A percentile compares a stretch with the other conserved stretches of the same genome.
Evolutionary conservation across 2,113 vertebrate species (phyloP).

Genomic region (Oplegnathus fasciatus): DNA sequence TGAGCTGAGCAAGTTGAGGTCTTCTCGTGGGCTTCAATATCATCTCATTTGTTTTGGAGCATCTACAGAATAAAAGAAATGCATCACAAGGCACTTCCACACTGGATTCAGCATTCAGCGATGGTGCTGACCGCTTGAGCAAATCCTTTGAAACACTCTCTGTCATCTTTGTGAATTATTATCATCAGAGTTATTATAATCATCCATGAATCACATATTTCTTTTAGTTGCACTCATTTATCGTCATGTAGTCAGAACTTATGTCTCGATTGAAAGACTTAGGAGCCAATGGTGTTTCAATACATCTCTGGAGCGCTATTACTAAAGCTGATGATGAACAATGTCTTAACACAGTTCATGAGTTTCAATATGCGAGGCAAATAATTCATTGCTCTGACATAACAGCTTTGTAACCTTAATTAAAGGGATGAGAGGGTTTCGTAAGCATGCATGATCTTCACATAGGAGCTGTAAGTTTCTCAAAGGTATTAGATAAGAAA

Average conservation of each 20-base stretch:
- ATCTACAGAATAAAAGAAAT: background rate
- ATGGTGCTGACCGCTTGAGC: background rate
- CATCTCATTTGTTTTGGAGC: background rate
- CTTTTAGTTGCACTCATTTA: conserved; percentile 13
- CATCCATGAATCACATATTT: background rate
- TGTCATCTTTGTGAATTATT: conserved; percentile 9
- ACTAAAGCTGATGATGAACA: conserved; percentile 25
- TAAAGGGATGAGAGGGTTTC: background rate
- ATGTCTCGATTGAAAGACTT: background rate
- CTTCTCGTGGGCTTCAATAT: background rate
- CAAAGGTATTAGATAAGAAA: conserved; percentile 1
- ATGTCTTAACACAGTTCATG: conserved; percentile 8
- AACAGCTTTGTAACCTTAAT: conserved; percentile 22
- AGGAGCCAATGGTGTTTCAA: background rate
- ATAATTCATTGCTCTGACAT: conserved; percentile 15
- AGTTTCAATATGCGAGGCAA: conserved; percentile 6
- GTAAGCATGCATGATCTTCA: conserved; percentile 3
- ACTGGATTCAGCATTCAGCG: background rate
- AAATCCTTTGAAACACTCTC: background rate
- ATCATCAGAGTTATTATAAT: background rate
- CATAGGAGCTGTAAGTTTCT: background rate
- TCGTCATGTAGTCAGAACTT: background rate
- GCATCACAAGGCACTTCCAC: background rate
- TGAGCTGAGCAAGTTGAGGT: background rate
- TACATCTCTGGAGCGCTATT: conserved; percentile 25